A percentile compares a stretch with the other conserved stretches of the same genome.
These are phyloP conservation scores for Drosophila truncata DNA, from an alignment of 1,140 invertebrate species.

Conservation along the genomic window DNA sequence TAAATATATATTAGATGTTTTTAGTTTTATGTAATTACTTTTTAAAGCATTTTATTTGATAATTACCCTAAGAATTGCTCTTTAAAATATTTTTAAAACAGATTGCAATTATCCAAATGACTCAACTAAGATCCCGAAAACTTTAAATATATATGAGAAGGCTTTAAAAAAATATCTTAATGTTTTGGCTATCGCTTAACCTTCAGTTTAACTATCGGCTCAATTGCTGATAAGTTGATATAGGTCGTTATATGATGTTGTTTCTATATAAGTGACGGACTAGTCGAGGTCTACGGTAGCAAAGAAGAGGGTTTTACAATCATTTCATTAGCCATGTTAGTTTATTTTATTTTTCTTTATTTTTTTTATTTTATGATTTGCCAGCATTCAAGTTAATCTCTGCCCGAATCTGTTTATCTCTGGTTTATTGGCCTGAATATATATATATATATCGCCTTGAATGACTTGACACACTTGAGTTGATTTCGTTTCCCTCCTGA, in stretches of 20 bases:
- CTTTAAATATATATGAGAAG: neutral
- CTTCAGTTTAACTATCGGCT: slow-evolving; percentile 38
- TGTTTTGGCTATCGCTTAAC: slow-evolving; percentile 18
- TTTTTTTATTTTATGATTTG: slow-evolving; percentile 15
- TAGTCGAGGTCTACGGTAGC: slow-evolving; percentile 36
- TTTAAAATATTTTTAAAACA: neutral
- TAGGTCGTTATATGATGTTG: slow-evolving; percentile 52
- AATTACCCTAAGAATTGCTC: neutral
- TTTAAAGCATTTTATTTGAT: neutral
- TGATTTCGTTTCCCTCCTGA: slow-evolving; percentile 8
- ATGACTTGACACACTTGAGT: slow-evolving; percentile 42
- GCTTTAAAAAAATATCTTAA: neutral
- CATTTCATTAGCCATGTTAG: slow-evolving; percentile 17
- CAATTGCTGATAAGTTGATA: slow-evolving; percentile 41
- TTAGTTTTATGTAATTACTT: neutral
- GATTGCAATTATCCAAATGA: too few species aligned
- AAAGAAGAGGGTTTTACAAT: slow-evolving; percentile 22
- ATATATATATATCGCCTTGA: slow-evolving; percentile 41
- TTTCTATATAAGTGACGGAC: slow-evolving; percentile 7
- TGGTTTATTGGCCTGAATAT: slow-evolving; percentile 2
- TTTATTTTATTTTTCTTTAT: neutral
- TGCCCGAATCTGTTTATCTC: slow-evolving; percentile 24
- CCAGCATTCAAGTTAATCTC: slow-evolving; percentile 37
- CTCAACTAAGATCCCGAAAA: too few species aligned
- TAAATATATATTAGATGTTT: neutral